Base-by-base conservation (phyloP, 2,113 vertebrate genomes). In the Corydoras sp. region DNA sequence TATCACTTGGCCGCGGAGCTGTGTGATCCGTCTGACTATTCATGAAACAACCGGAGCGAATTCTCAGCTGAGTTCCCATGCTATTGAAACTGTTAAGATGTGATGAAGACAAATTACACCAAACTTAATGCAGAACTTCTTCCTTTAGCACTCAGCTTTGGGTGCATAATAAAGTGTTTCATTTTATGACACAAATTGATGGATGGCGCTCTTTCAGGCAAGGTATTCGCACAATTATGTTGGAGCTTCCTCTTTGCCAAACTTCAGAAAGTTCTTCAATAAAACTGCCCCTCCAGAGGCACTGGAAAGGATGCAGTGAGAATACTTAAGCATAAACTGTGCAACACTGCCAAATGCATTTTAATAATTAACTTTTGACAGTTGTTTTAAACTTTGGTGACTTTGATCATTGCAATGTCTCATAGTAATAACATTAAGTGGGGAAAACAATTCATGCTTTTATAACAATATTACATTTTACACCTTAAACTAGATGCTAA, bases 41-140 rank as follows among this genome's bases (percentile, higher is more conserved):
- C 50, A 62, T 12, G 32, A 71, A 54, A 11, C 15, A 68, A 56
- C 24, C 32, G 29, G 48, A 24, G 35, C 6, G 50, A 58, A 48
- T 29, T 50, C 30, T 13, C 11, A 14, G 24, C 32, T 49, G 43
- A 68, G 43, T 58, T 12, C 2, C 10, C 11, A 58, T 62, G 50
- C 49, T 69, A 24, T 30, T 71, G 18, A 56, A 67, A 58, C 56
- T 58, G 30, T 10, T 7, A 32, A 49, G 56, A 65, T 62, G 35
- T 71, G 74, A 80, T 77, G 74, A 80, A 79, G 81, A 82, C 66
- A 75, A 77, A 80, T 72, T 55, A 71, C 61, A 31, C 15, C 4
- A 5, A 65, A 75, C 53, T 70, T 80, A 65, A 66, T 35, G 55
- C 58, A 10, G 29, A 58, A 69, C 58, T 69, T 48, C 58, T 43